phyloP scores from a whole-genome alignment of 92 coral and sea anemone genomes.

The Blastomussa wellsi region DNA sequence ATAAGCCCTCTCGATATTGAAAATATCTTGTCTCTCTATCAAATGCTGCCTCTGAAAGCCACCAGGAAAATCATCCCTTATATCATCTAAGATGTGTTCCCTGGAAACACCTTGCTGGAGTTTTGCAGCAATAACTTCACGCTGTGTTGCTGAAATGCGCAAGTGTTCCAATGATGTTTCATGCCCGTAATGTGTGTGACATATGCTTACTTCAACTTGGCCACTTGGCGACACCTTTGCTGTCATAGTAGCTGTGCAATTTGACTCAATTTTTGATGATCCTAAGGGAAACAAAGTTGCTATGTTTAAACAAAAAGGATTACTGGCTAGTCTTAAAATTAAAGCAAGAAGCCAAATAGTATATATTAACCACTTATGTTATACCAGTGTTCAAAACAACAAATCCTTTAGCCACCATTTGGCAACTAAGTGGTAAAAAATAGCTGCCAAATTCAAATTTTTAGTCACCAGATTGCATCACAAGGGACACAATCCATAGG shows the following conservation, averaged over 20 bases:
- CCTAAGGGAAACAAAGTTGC: constrained; percentile 29
- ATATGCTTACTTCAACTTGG: constrained; percentile 34
- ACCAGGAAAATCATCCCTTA: constrained; percentile 41
- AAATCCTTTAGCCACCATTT: too few relatives aligned
- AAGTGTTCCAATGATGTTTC: constrained; percentile 43
- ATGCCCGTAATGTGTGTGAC: constrained; percentile 62
- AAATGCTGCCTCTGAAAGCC: constrained; percentile 53
- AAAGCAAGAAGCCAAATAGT: too few relatives aligned
- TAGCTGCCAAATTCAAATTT: too few relatives aligned
- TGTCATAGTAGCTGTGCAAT: constrained; percentile 57
- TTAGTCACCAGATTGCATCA: too few relatives aligned
- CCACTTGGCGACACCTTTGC: constrained; percentile 11
- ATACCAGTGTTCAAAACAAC: too few relatives aligned
- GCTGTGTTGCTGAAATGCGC: constrained; percentile 46
- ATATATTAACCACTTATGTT: too few relatives aligned
- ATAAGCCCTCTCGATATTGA: constrained; percentile 51
- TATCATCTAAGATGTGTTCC: constrained; percentile 47
- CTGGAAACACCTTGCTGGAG: constrained; percentile 58
- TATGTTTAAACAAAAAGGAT: too few relatives aligned
- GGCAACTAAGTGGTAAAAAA: too few relatives aligned
- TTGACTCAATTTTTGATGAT: constrained; percentile 54
- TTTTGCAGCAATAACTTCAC: constrained; percentile 65
- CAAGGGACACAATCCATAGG: too few relatives aligned
- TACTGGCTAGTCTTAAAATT: too few relatives aligned
- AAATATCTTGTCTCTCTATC: constrained; percentile 42